phyloP scores from a whole-genome alignment of 2,113 vertebrate genomes.

The Dendrocopos noguchii region DNA sequence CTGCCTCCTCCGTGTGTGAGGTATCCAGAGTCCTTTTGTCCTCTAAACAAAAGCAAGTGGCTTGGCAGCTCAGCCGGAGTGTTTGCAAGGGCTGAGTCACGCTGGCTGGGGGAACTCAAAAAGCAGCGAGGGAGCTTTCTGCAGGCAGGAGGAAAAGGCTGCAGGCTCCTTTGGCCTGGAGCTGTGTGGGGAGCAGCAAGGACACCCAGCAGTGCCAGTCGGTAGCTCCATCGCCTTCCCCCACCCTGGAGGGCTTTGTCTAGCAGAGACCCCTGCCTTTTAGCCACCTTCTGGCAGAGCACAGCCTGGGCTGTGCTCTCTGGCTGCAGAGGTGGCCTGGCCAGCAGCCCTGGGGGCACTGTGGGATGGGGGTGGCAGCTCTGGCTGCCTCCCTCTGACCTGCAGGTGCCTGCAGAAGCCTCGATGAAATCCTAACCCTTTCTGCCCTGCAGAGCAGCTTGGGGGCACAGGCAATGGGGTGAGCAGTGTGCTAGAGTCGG shows the following conservation, averaged over 20 bases:
- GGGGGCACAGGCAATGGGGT: fast-evolving
- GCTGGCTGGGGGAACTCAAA: neutral
- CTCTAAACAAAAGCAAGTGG: neutral
- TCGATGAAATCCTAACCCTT: neutral
- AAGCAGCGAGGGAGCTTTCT: neutral
- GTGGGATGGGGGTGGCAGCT: neutral
- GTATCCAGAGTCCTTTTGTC: neutral
- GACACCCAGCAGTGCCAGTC: fast-evolving
- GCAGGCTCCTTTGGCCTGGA: fast-evolving
- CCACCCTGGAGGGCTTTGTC: neutral
- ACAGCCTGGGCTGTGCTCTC: neutral
- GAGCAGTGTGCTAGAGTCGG: fast-evolving
- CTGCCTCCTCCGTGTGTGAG: fast-evolving
- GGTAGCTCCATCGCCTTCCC: fast-evolving
- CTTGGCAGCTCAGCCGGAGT: neutral
- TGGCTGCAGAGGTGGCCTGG: neutral
- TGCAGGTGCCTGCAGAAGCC: neutral
- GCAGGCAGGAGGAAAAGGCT: neutral
- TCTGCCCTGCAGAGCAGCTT: fast-evolving
- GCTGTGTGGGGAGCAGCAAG: neutral
- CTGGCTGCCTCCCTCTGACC: fast-evolving
- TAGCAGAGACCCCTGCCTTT: fast-evolving
- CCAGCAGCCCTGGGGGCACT: neutral
- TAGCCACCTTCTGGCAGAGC: neutral
- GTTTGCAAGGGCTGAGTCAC: conserved; percentile 42